Evolutionary conservation across 2,888 invertebrate species (phyloP).

Genomic region (Ganaspis brasiliensis): DNA sequence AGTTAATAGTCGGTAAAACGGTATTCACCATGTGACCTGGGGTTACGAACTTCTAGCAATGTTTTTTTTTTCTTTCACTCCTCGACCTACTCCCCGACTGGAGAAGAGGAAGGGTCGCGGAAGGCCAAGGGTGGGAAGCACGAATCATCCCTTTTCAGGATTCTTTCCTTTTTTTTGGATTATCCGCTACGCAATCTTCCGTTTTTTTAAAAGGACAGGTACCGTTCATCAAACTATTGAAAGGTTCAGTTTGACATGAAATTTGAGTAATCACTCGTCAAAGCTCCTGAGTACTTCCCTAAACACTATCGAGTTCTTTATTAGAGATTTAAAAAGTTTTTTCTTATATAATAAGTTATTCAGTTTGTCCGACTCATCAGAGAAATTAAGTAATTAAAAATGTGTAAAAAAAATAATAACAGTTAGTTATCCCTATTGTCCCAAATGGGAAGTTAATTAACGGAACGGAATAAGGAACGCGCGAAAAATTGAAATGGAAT

Average conservation of each 20-base stretch:
- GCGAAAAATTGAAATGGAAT: no score
- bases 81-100: slow-evolving; percentile 47
- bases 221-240: slow-evolving; percentile 31
- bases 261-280: slow-evolving; percentile 44
- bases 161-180: slow-evolving; percentile 53
- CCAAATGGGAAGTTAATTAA: no score
- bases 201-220: slow-evolving; percentile 42
- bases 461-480: no score
- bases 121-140: slow-evolving; percentile 27
- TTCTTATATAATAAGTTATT: no score
- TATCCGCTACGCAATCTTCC: slow-evolving; percentile 44
- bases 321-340: no score
- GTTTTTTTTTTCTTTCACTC: slow-evolving; percentile 60
- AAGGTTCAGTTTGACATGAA: slow-evolving; percentile 28
- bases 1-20: slow-evolving; percentile 81
- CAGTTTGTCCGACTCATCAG: no score
- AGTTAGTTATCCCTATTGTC: no score
- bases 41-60: slow-evolving; percentile 63
- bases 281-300: slow-evolving; percentile 3
- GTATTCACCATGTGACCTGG: slow-evolving; percentile 78
- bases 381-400: no score
- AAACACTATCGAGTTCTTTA: neutral
- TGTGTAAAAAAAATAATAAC: no score
- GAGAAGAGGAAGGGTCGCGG: slow-evolving; percentile 41
- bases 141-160: slow-evolving; percentile 46